Base-by-base conservation (phyloP, 2,888 invertebrate species). In the Papilio gigon region DNA sequence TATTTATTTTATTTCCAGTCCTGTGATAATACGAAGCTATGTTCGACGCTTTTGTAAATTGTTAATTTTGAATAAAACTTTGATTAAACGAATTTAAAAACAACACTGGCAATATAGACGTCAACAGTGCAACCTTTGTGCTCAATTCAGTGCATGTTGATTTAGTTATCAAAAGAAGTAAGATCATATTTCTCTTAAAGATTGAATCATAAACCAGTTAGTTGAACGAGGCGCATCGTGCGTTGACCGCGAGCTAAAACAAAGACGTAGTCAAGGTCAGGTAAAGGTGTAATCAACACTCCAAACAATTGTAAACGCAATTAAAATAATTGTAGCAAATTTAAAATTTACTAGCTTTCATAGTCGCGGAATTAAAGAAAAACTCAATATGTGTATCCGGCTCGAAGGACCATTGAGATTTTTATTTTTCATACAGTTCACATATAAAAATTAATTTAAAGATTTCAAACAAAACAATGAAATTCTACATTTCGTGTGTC, bases 171-270 rank as follows among this genome's bases (percentile, higher is more conserved):
- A 40, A 53, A 50, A 30, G 22, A 22, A 42, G 30, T 30, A 40
- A 8, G 9, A 33, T 50, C 40, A 14, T 40, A 27, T 56, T 30
- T 20, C 30, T 50, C 14, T 61, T 62, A 20, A 61, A 20, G 14
- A 50, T 59, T 47, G 60, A 60, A 30, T 42, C 67, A 40, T 40
- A 56, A 42, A 62, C 61, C 61, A 27, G 67, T 67, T 62, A 53
- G 42, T 20, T 53, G 56, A 64, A 63, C 68, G 59, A 37, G 59
- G 58, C 63, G 58, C 27, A 63, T 58, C 62, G 68, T 58, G 8
- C 59, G n/a, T 47, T 68, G 68, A 63, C 58, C 67, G 42, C 42
- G 27, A 12, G 53, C 40, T 17, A 20, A 40, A 30, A 30, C 63
- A n/a, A 44, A 44, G 33, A 58, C 30, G 58, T 27, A 25, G 27